Base-by-base conservation (phyloP, 1,140 invertebrate species). In the Dendroctonus valens region DNA sequence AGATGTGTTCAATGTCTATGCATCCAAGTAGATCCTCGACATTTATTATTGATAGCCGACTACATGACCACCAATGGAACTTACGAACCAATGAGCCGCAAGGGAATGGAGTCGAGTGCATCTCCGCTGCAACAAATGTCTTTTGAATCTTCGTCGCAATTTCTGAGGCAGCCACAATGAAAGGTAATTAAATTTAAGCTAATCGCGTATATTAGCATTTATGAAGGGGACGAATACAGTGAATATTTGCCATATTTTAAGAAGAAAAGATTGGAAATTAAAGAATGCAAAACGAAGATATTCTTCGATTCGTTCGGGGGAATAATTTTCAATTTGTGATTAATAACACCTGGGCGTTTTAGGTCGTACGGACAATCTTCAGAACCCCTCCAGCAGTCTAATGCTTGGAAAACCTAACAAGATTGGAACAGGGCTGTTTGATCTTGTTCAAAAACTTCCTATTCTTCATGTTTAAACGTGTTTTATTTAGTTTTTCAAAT, bases 111-210 rank as follows among this genome's bases (percentile, higher is more conserved):
- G 71, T 86, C 86, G 26, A 92, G 88, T 44, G 83, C 92, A 0
- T 99, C 96, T 5, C 93, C 96, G 0, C 79, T 99, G 3, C 97
- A 99, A 77, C 96, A 98, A 81, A 99, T 99, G 91, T 96, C 92
- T 3, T 99, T 97, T 75, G 97, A 99, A 80, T 94, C 94, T 0
- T 92, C 94, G 0, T 80, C 94, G 26, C 85, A 84, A 70, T 98
- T 98, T 75, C 82, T 99, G 53, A 90, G 73, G 87, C 86, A 62
- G 91, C 97, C 0, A 86, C 90, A 8, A 77, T 95, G 7, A 83
- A 83, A 76, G 86, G 86, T 82, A 81, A 70, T 41, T n/a, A 50
- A 57, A 50, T 58, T 40, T 40, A 40, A 11, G 7, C 37, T 40
- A 26, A 0, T 52, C 9, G n/a, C 37, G 9, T 14, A 5, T 52